phyloP scores from a whole-genome alignment of 2,888 invertebrate species.

The Troides aeacus region DNA sequence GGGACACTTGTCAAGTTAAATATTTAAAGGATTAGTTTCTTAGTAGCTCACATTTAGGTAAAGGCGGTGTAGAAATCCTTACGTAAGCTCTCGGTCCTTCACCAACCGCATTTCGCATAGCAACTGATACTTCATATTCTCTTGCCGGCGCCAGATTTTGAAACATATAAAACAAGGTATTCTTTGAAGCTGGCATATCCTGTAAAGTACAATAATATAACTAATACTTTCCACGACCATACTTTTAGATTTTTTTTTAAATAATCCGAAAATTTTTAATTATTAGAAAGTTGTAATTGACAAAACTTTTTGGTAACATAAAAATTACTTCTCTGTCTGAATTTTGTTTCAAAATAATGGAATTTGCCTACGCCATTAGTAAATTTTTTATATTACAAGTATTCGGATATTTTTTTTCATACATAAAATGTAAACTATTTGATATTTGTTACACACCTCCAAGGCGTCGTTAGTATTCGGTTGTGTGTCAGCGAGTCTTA shows the following conservation, averaged over 20 bases:
- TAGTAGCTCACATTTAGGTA: constrained; percentile 80
- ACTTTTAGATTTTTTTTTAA: neutral
- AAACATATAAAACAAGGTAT: constrained; percentile 86
- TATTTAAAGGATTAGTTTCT: neutral
- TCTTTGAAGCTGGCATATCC: constrained; percentile 88
- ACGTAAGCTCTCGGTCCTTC: constrained; percentile 86
- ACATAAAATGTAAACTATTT: neutral
- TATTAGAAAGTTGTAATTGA: too few relatives aligned
- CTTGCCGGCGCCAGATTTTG: constrained; percentile 85
- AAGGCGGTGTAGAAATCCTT: constrained; percentile 83
- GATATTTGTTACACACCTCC: constrained; percentile 77
- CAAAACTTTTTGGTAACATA: too few relatives aligned
- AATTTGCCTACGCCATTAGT: too few relatives aligned
- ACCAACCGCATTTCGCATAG: constrained; percentile 89
- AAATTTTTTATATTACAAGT: too few relatives aligned
- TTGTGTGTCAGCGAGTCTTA: constrained; percentile 82
- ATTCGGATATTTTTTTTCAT: neutral
- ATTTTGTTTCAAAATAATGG: too few relatives aligned
- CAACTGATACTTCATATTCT: constrained; percentile 88
- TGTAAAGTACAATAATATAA: constrained; percentile 46
- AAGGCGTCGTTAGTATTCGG: constrained; percentile 81
- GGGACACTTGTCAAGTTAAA: neutral
- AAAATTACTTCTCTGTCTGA: too few relatives aligned
- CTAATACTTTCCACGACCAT: too few relatives aligned
- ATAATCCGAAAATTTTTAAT: neutral